Percentiles rank a stretch among this genome's conserved stretches.
phyloP scores from a whole-genome alignment of 2,113 vertebrate species.

The Herpetotheres cachinnans region DNA sequence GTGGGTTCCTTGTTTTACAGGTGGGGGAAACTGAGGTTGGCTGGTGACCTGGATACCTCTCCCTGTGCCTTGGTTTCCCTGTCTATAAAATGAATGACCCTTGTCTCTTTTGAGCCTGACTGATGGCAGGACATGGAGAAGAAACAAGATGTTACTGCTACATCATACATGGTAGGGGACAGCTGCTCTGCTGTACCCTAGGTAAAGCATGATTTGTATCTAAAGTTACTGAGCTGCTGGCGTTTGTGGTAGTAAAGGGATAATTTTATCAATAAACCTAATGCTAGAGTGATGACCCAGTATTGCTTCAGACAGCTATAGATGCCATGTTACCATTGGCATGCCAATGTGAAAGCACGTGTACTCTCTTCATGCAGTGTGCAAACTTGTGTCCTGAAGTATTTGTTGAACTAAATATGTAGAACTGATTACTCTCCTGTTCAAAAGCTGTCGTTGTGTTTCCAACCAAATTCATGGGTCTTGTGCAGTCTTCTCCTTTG shows the following conservation, averaged over 20 bases:
- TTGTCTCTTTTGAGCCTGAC: not conserved
- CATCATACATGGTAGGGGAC: not conserved
- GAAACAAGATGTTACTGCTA: not conserved
- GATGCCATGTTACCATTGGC: not conserved
- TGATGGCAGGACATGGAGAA: not conserved
- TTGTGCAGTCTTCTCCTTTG: not conserved
- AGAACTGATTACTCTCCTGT: not conserved
- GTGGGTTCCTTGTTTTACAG: not conserved
- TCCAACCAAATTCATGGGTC: not conserved
- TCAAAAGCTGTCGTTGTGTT: not conserved
- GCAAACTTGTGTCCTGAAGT: not conserved
- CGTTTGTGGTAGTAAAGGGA: not conserved
- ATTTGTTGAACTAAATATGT: not conserved
- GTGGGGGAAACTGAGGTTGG: not conserved
- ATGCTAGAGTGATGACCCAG: not conserved
- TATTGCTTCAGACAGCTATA: not conserved
- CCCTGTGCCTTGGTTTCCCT: not conserved
- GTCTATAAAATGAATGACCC: not conserved
- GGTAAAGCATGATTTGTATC: not conserved
- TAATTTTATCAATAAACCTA: not conserved
- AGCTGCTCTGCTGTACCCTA: not conserved
- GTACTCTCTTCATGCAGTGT: not conserved
- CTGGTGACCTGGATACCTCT: not conserved
- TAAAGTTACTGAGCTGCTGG: not conserved
- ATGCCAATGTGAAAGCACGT: not conserved